Evolutionary conservation across 2,797 vertebrate species (phyloP), one percentile per base, ranked within the genome.

Genomic region (Siniperca scherzeri): DNA sequence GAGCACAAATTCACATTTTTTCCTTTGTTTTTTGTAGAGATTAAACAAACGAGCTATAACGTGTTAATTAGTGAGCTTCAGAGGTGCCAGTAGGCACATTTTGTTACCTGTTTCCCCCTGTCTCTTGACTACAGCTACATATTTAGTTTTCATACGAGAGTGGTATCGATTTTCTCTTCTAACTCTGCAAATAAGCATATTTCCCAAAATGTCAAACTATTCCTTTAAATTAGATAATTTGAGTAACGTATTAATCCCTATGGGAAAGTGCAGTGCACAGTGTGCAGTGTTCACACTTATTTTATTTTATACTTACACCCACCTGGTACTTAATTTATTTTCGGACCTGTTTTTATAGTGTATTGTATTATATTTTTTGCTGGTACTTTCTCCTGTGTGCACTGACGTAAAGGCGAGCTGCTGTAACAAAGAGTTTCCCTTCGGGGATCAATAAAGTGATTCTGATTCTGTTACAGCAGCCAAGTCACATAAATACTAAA

Each of bases 81-180:
- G 33, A 57, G 19, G 17, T 70, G 25, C 17, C n/a, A 40, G 3
- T 12, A 42, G 11, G 56, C 46, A 70, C 13, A 60, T 44, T 10
- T 21, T 48, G 62, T 46, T 7, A 25, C 48, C 19, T 33, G 6
- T 71, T 46, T 71, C 17, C 21, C 17, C n/a, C 4, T 52, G 3
- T 61, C 57, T 53, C 25, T 50, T 33, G 65, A 74, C 2, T 19
- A n/a, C 9, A 70, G 40, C 30, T 17, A 69, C 19, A 30, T 30
- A 16, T 42, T 40, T 19, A 59, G 44, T 2, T 1, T 30, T 40
- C 44, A 52, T 8, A n/a, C 36, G 8, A 56, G 10, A 70, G 25
- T 1, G 42, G 3, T 25, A 30, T 11, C 60, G 6, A 77, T 73
- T 55, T 72, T 55, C 62, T 82, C 61, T 62, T 56, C 64, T 48